These are phyloP conservation scores for Pangasius mekongensis DNA, from an alignment of 2,797 vertebrate genomes.

Conservation along the genomic window DNA sequence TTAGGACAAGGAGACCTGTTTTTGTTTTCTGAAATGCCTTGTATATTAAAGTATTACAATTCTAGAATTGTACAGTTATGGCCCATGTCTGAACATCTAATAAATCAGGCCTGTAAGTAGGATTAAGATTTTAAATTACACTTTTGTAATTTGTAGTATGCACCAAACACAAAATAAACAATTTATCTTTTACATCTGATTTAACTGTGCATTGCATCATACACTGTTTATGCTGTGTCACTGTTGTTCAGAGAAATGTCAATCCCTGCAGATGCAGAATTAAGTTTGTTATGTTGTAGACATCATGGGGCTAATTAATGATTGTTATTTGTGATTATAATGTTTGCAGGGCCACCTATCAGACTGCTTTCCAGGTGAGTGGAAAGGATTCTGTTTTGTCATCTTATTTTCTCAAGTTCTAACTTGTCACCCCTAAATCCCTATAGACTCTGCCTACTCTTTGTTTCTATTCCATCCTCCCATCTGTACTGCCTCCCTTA, in stretches of 20 bases:
- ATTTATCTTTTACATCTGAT: constrained; percentile 51
- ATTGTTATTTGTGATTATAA: constrained; percentile 12
- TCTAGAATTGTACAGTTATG: neutral
- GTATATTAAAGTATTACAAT: neutral
- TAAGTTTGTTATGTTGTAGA: constrained; percentile 44
- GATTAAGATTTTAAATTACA: constrained; percentile 54
- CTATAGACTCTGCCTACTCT: neutral
- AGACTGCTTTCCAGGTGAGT: constrained; percentile 10
- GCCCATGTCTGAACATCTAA: neutral
- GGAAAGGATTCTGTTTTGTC: constrained; percentile 9
- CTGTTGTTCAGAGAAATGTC: constrained; percentile 61
- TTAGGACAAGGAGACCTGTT: neutral
- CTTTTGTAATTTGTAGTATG: constrained; percentile 59
- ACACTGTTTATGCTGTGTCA: constrained; percentile 65
- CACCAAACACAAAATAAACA: constrained; percentile 61
- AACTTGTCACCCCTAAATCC: constrained; percentile 6
- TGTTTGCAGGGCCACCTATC: constrained; percentile 18
- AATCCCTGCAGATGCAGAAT: constrained; percentile 47
- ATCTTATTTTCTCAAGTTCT: constrained; percentile 29
- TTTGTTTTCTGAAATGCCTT: neutral
- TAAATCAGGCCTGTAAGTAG: neutral
- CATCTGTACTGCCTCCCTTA: neutral
- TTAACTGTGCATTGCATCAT: constrained; percentile 48
- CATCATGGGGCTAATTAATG: constrained; percentile 64
- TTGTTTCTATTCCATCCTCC: neutral